Evolutionary conservation across 2,888 invertebrate genomes (phyloP).

Genomic region (Diabrotica balteata): DNA sequence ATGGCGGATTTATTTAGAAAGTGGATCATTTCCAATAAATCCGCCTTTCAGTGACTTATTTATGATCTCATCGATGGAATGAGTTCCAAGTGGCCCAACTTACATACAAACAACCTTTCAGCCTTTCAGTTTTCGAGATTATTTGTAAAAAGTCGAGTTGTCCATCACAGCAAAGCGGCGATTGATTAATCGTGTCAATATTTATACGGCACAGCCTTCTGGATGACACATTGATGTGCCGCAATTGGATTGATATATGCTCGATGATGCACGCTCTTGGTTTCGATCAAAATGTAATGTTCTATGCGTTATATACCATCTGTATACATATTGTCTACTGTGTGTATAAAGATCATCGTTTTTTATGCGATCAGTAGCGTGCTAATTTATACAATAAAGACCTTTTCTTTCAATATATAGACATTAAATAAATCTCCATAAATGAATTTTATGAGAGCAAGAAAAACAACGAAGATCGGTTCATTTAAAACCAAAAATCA

Average conservation of each 20-base stretch:
- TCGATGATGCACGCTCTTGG: conserved; percentile 29
- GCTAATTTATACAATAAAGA: background rate
- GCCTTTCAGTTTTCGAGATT: conserved; percentile 40
- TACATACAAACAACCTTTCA: conserved; percentile 36
- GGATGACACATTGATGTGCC: conserved; percentile 57
- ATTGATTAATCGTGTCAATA: conserved; percentile 60
- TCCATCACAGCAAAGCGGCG: conserved; percentile 50
- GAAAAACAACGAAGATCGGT: no score
- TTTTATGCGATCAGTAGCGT: background rate
- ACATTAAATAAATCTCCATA: no score
- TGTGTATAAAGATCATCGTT: background rate
- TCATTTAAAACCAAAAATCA: no score
- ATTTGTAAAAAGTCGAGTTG: conserved; percentile 51
- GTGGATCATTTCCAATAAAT: conserved; percentile 50
- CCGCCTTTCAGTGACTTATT: conserved; percentile 46
- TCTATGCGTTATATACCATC: conserved; percentile 5
- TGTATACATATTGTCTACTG: conserved; percentile 12
- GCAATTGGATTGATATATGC: conserved; percentile 43
- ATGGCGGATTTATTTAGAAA: conserved; percentile 50
- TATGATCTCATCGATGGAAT: conserved; percentile 50
- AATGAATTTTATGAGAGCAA: no score
- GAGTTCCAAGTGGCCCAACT: conserved; percentile 44
- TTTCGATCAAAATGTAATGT: conserved; percentile 26
- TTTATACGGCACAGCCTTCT: conserved; percentile 52
- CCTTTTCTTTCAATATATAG: no score